phyloP scores from a whole-genome alignment of 1,140 invertebrate species.

The Leptinotarsa defecta region DNA sequence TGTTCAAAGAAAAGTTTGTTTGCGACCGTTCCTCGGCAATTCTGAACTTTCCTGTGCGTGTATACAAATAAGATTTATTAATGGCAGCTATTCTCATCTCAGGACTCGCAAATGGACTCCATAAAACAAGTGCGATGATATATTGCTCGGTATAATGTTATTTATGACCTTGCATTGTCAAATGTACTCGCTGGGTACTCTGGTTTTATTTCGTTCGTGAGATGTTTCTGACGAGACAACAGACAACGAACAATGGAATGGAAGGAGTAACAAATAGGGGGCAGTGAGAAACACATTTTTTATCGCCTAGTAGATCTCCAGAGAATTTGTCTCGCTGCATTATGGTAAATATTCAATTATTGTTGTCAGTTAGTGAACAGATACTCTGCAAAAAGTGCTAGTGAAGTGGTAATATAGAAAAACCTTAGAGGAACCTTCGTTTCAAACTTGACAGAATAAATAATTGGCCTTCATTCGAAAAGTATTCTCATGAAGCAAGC shows the following conservation, averaged over 20 bases:
- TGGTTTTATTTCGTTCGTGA: constrained; percentile 9
- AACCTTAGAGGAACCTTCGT: too few species aligned
- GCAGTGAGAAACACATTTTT: too few species aligned
- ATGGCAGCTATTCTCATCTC: constrained; percentile 19
- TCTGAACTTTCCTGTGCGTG: constrained; percentile 20
- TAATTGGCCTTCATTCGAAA: too few species aligned
- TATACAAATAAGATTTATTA: constrained; percentile 28
- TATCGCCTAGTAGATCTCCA: too few species aligned
- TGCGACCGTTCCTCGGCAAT: background rate
- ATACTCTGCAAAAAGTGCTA: too few species aligned
- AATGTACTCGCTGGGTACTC: constrained; percentile 7
- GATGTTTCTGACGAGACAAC: background rate
- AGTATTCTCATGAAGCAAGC: too few species aligned
- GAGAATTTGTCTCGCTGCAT: too few species aligned
- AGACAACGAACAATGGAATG: background rate
- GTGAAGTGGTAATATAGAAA: too few species aligned
- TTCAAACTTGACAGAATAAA: too few species aligned
- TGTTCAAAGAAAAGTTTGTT: background rate
- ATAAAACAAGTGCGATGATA: constrained; percentile 23
- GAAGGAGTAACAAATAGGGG: background rate
- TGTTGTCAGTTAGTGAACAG: too few species aligned
- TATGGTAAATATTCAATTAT: too few species aligned
- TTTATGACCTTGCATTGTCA: constrained; percentile 18
- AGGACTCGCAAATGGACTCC: constrained; percentile 23
- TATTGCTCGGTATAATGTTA: constrained; percentile 13